These are phyloP conservation scores for Chromobotia macracanthus DNA, from an alignment of 2,797 vertebrate genomes.

Conservation along the genomic window DNA sequence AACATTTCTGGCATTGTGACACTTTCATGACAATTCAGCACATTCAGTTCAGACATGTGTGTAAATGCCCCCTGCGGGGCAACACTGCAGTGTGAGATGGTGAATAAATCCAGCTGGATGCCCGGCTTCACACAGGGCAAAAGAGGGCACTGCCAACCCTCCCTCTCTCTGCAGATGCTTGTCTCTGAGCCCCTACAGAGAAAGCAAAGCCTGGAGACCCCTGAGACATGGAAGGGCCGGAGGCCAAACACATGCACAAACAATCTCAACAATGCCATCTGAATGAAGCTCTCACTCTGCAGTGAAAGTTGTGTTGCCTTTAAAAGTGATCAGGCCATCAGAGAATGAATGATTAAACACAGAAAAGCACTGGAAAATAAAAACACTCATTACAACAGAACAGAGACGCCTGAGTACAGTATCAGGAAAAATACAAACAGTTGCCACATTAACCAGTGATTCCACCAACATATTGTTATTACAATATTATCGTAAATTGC, in stretches of 20 bases:
- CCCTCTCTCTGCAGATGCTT: slow-evolving; percentile 17
- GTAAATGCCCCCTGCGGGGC: not conserved
- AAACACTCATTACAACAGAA: slow-evolving; percentile 1
- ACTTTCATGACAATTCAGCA: too few species aligned
- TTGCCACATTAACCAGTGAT: not conserved
- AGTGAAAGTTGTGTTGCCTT: slow-evolving; percentile 74
- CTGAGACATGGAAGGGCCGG: slow-evolving; percentile 26
- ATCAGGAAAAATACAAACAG: not conserved
- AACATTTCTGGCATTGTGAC: too few species aligned
- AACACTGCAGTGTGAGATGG: not conserved
- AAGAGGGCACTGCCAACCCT: slow-evolving; percentile 1
- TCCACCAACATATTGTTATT: not conserved
- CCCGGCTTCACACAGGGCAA: not conserved
- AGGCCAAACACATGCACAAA: slow-evolving; percentile 40
- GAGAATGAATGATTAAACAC: slow-evolving; percentile 81
- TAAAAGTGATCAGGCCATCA: slow-evolving; percentile 82
- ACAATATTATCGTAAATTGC: not conserved
- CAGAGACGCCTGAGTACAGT: too few species aligned
- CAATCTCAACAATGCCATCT: slow-evolving; percentile 46
- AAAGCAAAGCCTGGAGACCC: slow-evolving; percentile 22
- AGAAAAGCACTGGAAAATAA: slow-evolving; percentile 64
- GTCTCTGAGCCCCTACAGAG: slow-evolving; percentile 28
- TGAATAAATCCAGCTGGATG: not conserved
- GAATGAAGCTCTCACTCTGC: slow-evolving; percentile 59
- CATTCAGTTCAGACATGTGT: not conserved